Base-by-base conservation (phyloP, 2,888 invertebrate species). In the Periphyllus acericola region DNA sequence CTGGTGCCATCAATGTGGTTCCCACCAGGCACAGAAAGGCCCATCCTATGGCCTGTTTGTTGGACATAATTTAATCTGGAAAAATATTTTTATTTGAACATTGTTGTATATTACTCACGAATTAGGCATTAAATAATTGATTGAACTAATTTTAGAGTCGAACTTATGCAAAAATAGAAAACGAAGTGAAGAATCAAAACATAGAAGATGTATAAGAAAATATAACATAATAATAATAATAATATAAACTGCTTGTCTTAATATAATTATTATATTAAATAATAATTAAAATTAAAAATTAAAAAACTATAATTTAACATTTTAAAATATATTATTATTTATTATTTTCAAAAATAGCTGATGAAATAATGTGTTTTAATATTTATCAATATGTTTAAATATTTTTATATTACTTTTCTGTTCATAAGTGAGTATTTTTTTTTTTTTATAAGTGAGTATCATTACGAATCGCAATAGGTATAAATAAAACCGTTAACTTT, bases 41-140 rank as follows among this genome's bases (percentile, higher is more conserved):
- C 89, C 89, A 89, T 89, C 89, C 89, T 84, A 85, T 87, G 81
- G 87, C 87, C 87, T 81, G 87, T 81, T 55, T 81, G 19, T 87
- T 87, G 81, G 72, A 19, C 87, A 87, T 87, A 75, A 75, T 87
- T 80, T 29, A 34, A 87, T 81, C 86, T 86, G 79, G 1, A 29
- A 86, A 72, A 66, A 78, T 11, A 83, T 60, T 46, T 36, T 19
- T n/a, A 25, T 34, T 79, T 55, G 11, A 52, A 71, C 3, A 52
- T 36, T 14, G 46, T 46, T 46, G 9, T 9, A 46, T 9, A 14
- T 46, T 46, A 46, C 46, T 14, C n/a, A n/a, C n/a, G n/a, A n/a
- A n/a, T n/a, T n/a, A 46, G 11, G 14, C 46, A 46, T 46, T 14
- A 46, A 46, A 46, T 46, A 46, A 46, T 46, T 46, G 8, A 14